A percentile compares a stretch with the other conserved stretches of the same genome.
Conservation (phyloP, 2,888 invertebrate species). For the Ferrisia virgata region DNA sequence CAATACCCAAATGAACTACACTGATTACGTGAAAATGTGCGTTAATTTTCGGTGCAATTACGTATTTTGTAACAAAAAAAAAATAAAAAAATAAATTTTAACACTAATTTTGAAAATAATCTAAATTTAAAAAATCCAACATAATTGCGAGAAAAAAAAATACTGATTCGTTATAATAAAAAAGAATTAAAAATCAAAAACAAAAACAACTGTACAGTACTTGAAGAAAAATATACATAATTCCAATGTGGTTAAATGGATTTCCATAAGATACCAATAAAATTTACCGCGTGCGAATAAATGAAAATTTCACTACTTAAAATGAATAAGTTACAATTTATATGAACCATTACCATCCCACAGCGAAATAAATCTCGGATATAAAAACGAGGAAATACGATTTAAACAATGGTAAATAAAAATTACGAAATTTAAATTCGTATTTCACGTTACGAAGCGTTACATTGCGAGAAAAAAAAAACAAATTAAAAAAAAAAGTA, state of each 20-base stretch:
- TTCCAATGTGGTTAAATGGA: neutral
- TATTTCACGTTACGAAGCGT: neutral
- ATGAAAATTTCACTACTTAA: neutral
- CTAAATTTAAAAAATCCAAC: too few relatives aligned
- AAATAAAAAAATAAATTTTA: neutral
- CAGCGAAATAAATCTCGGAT: neutral
- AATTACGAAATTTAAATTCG: neutral
- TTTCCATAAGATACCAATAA: neutral
- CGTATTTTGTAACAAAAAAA: neutral
- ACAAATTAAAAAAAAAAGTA: neutral
- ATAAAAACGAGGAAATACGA: neutral
- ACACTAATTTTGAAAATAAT: neutral
- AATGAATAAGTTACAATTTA: too few relatives aligned
- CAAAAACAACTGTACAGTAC: neutral
- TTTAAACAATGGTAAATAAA: neutral
- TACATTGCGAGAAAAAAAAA: neutral
- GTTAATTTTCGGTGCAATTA: neutral
- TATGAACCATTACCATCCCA: neutral
- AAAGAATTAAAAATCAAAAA: neutral
- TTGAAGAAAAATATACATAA: neutral
- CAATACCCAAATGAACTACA: conserved; percentile 1
- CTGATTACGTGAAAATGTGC: conserved; percentile 13
- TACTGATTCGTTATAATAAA: neutral
- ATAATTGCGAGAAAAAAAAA: neutral
- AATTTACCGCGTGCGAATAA: neutral